phyloP scores from a whole-genome alignment of 2,113 vertebrate genomes.

The Protomyctophum bolini region DNA sequence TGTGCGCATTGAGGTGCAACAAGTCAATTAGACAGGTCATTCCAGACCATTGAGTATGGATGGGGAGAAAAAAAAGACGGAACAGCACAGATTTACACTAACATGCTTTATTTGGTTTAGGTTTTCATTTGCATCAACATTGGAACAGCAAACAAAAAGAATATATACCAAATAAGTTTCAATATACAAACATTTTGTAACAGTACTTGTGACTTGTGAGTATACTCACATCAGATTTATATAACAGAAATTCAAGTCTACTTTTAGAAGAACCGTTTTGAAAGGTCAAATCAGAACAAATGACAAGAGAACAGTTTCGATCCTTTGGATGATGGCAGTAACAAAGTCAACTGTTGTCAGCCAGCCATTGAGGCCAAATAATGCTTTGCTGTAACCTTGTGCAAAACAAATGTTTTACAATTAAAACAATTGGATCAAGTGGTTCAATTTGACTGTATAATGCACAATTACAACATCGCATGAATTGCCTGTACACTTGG shows the following conservation, averaged over 20 bases:
- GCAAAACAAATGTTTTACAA: too few species aligned
- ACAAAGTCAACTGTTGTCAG: not conserved
- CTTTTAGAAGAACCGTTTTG: not conserved
- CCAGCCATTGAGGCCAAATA: too few species aligned
- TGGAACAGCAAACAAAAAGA: conserved; percentile 35
- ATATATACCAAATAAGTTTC: conserved; percentile 14
- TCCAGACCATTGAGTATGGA: too few species aligned
- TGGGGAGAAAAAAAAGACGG: too few species aligned
- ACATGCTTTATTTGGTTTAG: conserved; percentile 60
- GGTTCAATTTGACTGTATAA: too few species aligned
- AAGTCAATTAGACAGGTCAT: too few species aligned
- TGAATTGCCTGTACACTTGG: too few species aligned
- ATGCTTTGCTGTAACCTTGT: too few species aligned
- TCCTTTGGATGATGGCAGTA: conserved; percentile 41
- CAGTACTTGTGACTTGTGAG: conserved; percentile 22
- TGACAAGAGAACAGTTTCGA: conserved; percentile 45
- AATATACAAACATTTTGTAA: conserved; percentile 58
- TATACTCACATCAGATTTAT: too few species aligned
- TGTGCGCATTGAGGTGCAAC: too few species aligned
- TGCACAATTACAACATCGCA: too few species aligned
- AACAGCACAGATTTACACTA: conserved; percentile 56
- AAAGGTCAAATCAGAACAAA: conserved; percentile 4
- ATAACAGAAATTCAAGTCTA: conserved; percentile 40
- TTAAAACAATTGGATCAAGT: too few species aligned
- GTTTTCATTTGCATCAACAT: conserved; percentile 42